A percentile compares a stretch with the other conserved stretches of the same genome.
Evolutionary conservation across 1,140 invertebrate genomes (phyloP).

Genomic region (Lordiphosa stackelbergi): DNA sequence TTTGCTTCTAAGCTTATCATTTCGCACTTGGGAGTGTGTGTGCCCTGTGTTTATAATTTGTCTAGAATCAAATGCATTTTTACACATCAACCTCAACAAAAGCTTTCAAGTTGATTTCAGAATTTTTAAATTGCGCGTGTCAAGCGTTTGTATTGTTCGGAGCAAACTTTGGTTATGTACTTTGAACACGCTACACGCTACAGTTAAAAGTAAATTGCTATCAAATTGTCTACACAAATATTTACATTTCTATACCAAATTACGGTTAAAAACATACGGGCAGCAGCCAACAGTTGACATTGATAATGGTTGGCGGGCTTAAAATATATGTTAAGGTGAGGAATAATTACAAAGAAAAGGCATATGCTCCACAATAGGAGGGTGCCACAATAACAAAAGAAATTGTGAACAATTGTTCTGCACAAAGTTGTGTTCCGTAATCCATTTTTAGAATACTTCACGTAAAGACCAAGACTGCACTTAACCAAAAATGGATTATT

Average conservation of each 20-base stretch:
- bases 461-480: no score
- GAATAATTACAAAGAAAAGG: no score
- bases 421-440: no score
- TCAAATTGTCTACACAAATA: slow-evolving; percentile 33
- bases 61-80: slow-evolving; percentile 19
- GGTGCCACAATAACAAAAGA: no score
- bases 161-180: slow-evolving; percentile 9
- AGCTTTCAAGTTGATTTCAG: slow-evolving; percentile 20
- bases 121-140: slow-evolving; percentile 24
- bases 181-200: slow-evolving; percentile 19
- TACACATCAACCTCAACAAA: slow-evolving; percentile 8
- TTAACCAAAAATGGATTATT: no score
- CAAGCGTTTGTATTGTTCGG: slow-evolving; percentile 4
- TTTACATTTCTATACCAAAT: slow-evolving; percentile 17
- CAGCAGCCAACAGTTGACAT: no score
- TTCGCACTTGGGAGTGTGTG: not conserved
- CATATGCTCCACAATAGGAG: no score
- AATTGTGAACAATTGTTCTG: no score
- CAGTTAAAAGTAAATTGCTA: slow-evolving; percentile 11
- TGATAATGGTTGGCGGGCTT: no score
- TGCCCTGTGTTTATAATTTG: slow-evolving; percentile 11
- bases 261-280: no score
- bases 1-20: slow-evolving; percentile 5
- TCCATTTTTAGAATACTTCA: no score
- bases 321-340: no score